Percentiles rank a stretch among this genome's conserved stretches.
These are phyloP conservation scores for Cataglyphis altisquamis DNA, from an alignment of 2,888 invertebrate genomes.

Conservation along the genomic window DNA sequence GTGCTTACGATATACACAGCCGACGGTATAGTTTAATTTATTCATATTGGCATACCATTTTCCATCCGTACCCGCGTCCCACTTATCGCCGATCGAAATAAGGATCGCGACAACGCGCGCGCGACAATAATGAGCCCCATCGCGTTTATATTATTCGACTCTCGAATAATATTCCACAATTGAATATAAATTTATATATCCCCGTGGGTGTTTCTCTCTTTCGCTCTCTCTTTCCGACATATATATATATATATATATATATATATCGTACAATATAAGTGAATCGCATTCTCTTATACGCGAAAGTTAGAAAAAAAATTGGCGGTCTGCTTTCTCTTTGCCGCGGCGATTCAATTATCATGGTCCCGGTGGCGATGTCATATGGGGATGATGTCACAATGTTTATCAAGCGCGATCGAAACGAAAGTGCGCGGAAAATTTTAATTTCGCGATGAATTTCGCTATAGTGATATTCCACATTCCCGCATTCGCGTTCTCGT, in stretches of 20 bases:
- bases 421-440: not conserved
- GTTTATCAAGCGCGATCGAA: conserved; percentile 27
- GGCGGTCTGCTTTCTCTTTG: not conserved
- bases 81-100: conserved; percentile 65
- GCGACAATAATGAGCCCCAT: conserved; percentile 64
- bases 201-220: not conserved
- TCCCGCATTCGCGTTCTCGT: not conserved
- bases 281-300: not conserved
- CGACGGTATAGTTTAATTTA: conserved; percentile 75
- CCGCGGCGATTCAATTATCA: conserved; percentile 15
- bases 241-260: too few relatives aligned
- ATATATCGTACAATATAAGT: not conserved
- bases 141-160: conserved; percentile 38
- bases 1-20: conserved; percentile 63
- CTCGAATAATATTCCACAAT: conserved; percentile 58
- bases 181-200: conserved; percentile 58
- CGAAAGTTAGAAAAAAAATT: not conserved
- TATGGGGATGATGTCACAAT: conserved; percentile 12
- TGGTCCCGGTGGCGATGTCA: too few relatives aligned
- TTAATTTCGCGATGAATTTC: conserved; percentile 29
- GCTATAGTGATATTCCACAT: not conserved
- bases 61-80: conserved; percentile 63
- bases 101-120: conserved; percentile 55
- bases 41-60: conserved; percentile 69
- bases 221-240: not conserved